phyloP scores from a whole-genome alignment of 1,140 invertebrate genomes.

The Cydia strobilella region DNA sequence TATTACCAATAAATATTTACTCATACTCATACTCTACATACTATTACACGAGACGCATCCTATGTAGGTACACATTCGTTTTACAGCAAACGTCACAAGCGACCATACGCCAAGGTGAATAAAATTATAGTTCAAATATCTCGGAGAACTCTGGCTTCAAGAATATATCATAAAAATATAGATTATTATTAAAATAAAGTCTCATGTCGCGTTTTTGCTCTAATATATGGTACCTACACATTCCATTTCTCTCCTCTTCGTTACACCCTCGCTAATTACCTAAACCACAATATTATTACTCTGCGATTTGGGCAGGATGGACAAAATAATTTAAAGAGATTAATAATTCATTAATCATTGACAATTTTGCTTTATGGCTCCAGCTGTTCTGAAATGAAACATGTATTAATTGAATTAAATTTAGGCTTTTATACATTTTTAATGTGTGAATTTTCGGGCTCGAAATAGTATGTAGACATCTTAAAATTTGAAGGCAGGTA shows the following conservation, averaged over 20 bases:
- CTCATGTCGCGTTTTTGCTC: not conserved
- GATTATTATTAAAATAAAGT: not conserved
- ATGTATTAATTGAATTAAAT: not conserved
- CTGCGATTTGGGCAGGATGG: conserved; percentile 5
- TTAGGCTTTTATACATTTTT: too few species aligned
- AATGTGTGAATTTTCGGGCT: too few species aligned
- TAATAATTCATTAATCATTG: conserved; percentile 31
- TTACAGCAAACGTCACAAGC: not conserved
- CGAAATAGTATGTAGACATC: too few species aligned
- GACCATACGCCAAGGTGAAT: not conserved
- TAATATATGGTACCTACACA: not conserved
- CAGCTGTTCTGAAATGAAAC: conserved; percentile 16
- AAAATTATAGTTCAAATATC: too few species aligned
- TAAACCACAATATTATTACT: conserved; percentile 30
- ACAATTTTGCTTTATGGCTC: conserved; percentile 12
- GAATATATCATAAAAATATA: too few species aligned
- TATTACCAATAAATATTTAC: too few species aligned
- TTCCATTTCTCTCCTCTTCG: conserved; percentile 3
- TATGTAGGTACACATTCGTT: not conserved
- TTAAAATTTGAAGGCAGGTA: too few species aligned
- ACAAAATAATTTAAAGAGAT: conserved; percentile 25
- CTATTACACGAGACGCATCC: conserved; percentile 2
- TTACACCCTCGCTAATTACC: conserved; percentile 25
- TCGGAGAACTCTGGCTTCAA: too few species aligned
- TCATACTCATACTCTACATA: too few species aligned